phyloP scores from a whole-genome alignment of 2,113 vertebrate genomes.

The Astur gentilis region DNA sequence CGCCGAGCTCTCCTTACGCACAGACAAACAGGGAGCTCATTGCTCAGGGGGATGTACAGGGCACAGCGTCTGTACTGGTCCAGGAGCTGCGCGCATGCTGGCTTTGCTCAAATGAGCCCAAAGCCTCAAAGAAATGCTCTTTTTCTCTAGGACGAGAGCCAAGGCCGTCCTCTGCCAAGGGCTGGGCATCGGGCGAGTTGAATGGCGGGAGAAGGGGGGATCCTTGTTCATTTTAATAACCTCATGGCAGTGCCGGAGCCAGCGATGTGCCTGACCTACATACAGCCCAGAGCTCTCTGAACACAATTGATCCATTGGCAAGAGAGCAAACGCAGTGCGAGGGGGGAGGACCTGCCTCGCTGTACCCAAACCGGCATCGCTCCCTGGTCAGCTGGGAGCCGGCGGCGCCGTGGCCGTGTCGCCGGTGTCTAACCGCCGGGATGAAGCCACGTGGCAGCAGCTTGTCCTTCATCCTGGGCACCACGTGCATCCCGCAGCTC shows the following conservation, averaged over 20 bases:
- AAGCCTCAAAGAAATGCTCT: neutral
- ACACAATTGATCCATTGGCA: neutral
- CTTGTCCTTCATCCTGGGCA: neutral
- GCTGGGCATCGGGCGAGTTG: neutral
- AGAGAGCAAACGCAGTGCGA: fast-evolving
- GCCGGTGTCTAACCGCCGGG: fast-evolving
- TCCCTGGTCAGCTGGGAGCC: fast-evolving
- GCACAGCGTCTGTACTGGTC: neutral
- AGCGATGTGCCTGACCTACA: slow-evolving; percentile 12
- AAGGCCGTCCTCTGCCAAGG: neutral
- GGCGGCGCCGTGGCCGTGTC: fast-evolving
- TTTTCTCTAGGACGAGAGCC: neutral
- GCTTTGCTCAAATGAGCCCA: neutral
- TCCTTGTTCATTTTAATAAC: neutral
- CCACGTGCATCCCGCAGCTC: neutral
- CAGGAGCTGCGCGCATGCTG: neutral
- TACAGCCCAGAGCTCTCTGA: neutral
- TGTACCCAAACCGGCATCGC: neutral
- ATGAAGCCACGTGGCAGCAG: neutral
- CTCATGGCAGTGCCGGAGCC: neutral
- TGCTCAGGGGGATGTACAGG: neutral
- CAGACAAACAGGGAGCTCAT: neutral
- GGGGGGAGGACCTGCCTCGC: neutral
- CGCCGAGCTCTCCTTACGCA: neutral
- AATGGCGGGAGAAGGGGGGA: neutral